Evolutionary conservation across 2,113 vertebrate species (phyloP).

Genomic region (Holacanthus passer): DNA sequence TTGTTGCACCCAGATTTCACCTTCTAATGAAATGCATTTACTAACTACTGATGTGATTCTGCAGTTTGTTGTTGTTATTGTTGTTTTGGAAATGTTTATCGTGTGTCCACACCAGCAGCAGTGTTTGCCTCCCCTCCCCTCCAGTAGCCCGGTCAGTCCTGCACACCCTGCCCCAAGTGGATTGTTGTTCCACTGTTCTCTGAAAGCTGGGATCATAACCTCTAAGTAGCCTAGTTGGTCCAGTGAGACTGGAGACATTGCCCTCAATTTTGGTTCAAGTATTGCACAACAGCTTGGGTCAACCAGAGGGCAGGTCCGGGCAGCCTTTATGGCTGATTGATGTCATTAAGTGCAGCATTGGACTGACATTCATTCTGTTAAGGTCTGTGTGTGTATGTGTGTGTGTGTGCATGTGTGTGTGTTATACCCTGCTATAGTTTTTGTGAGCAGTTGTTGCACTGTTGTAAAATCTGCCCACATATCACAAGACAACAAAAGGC

Average conservation of each 20-base stretch:
- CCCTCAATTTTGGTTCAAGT: constrained; percentile 68
- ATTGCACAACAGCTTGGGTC: constrained; percentile 77
- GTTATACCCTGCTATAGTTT: constrained; percentile 5
- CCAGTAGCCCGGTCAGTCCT: constrained; percentile 31
- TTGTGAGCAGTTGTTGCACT: constrained; percentile 9
- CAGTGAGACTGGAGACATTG: constrained; percentile 61
- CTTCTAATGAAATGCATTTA: not conserved
- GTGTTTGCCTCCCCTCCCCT: not conserved
- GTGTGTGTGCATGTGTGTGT: not conserved
- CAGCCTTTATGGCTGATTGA: constrained; percentile 59
- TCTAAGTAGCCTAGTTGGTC: constrained; percentile 50
- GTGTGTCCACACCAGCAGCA: not conserved
- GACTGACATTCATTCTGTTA: constrained; percentile 37
- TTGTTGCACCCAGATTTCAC: constrained; percentile 30
- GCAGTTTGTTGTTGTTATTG: not conserved
- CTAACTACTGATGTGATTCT: not conserved
- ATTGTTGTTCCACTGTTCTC: constrained; percentile 42
- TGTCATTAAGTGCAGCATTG: constrained; percentile 50
- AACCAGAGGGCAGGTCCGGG: constrained; percentile 70
- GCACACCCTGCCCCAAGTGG: constrained; percentile 26
- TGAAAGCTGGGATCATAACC: constrained; percentile 64
- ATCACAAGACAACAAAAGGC: constrained; percentile 40
- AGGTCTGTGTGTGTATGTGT: not conserved
- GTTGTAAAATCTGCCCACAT: constrained; percentile 27
- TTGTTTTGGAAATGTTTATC: too few relatives aligned